These are phyloP conservation scores for Picathartes gymnocephalus DNA, from an alignment of 2,113 vertebrate species.

Conservation along the genomic window DNA sequence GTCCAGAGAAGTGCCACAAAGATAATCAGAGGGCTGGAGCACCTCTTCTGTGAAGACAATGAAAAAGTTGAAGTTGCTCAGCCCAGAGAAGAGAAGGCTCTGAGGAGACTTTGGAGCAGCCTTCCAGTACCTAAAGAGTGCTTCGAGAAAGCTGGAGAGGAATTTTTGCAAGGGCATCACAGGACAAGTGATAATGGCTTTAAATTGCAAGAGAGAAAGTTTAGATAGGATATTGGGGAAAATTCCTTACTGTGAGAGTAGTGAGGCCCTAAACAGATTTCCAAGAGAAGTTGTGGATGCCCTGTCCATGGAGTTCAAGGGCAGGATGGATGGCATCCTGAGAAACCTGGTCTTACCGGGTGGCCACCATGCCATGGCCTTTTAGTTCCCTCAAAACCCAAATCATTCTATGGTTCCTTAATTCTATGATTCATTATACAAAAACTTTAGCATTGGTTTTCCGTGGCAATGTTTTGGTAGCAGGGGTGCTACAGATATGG, in stretches of 20 bases:
- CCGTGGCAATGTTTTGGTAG: neutral
- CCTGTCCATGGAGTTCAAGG: neutral
- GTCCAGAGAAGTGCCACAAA: neutral
- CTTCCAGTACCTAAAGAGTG: neutral
- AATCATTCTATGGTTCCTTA: neutral
- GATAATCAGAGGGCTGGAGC: neutral
- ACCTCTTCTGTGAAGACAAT: neutral
- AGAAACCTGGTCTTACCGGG: neutral
- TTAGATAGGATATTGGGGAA: neutral
- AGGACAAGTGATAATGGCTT: neutral
- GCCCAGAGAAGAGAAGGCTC: neutral
- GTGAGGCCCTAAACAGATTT: neutral
- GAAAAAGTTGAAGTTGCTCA: neutral
- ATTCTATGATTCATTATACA: neutral
- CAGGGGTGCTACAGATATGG: neutral
- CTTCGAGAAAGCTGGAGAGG: neutral
- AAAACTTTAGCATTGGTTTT: neutral
- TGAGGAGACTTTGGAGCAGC: neutral
- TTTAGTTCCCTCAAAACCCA: neutral
- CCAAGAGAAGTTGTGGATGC: neutral
- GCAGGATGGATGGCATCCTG: neutral
- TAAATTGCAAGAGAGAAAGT: neutral
- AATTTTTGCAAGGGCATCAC: neutral
- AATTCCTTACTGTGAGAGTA: neutral
- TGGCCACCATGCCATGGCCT: neutral